Conservation (phyloP, 2,888 invertebrate species). For the Syrphus vitripennis region DNA sequence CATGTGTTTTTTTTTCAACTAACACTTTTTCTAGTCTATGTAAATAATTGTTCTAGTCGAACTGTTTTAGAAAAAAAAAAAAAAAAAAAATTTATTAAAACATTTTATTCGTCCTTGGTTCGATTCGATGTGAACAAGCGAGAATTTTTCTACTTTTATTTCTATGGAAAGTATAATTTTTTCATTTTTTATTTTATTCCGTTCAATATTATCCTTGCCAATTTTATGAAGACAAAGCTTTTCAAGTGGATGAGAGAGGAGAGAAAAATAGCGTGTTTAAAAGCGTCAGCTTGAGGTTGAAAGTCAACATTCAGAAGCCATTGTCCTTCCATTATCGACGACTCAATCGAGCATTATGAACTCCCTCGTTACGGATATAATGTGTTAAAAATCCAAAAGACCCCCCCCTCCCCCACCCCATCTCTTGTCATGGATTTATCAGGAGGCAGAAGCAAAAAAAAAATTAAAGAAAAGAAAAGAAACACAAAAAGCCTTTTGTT, state of each 20-base stretch:
- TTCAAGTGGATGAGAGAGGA: slow-evolving; percentile 42
- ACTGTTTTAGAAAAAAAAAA: slow-evolving; percentile 2
- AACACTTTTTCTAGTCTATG: background rate
- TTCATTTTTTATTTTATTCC: slow-evolving; percentile 8
- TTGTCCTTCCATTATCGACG: slow-evolving; percentile 68
- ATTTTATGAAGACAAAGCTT: slow-evolving; percentile 66
- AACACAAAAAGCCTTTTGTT: slow-evolving; percentile 56
- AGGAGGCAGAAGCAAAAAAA: slow-evolving; percentile 1
- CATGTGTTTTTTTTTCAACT: background rate
- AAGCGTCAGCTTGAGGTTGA: slow-evolving; percentile 65
- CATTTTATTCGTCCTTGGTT: slow-evolving; percentile 59
- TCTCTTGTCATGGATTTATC: slow-evolving; percentile 15
- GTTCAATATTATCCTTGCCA: slow-evolving; percentile 54
- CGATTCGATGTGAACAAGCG: slow-evolving; percentile 39
- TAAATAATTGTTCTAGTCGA: background rate
- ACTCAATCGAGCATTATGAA: slow-evolving; percentile 66
- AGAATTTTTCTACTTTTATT: slow-evolving; percentile 39
- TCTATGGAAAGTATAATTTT: slow-evolving; percentile 34
- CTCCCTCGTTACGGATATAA: slow-evolving; percentile 56
- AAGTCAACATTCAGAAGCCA: slow-evolving; percentile 67
- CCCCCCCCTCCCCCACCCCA: background rate
- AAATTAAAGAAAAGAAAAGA: slow-evolving; percentile 17
- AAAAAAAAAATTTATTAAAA: slow-evolving; percentile 51
- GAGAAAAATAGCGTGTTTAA: slow-evolving; percentile 24
- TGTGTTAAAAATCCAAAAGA: slow-evolving; percentile 27